Base-by-base conservation (phyloP, 2,888 invertebrate genomes). In the Podabrus alpinus region DNA sequence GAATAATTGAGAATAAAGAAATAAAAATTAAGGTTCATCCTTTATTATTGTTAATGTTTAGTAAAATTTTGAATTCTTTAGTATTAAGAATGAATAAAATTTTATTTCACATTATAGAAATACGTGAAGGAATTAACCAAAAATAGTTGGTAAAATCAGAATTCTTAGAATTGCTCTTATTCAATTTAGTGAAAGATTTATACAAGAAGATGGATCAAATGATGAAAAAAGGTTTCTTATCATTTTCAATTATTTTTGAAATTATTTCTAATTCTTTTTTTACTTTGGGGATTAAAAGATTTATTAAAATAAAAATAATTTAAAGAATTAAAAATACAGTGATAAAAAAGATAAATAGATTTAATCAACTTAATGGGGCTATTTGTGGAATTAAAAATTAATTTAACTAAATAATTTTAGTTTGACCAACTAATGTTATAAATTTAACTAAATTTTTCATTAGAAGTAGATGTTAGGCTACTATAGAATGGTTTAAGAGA, bases 321-420 rank as follows among this genome's bases (percentile, higher is more conserved):
- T 86, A 89, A 82, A 80, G 88, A 86, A 85, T 88, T 89, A 86
- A 90, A 88, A 82, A 89, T 80, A 87, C 86, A 69, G 84, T 66
- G 73, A 81, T 82, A 83, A 88, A 88, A 70, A 86, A 78, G 78
- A 88, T 74, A 83, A 86, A 87, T 84, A 89, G 81, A 29, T 78
- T 79, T 81, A 88, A 80, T 89, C 90, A 90, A 79, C 88, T 89
- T 86, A 92, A 87, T 7, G 92, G 92, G 59, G 90, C 89, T 91
- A 92, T 92, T 90, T 92, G 92, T 72, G 92, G 92, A 0, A 92
- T 92, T 86, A 90, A 92, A 90, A 90, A 90, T 90, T 91, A 91
- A 89, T 89, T 75, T 80, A 71, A 83, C 89, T 13, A 89, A 90
- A 59, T 90, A 88, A 91, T 90, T 91, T 91, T 89, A 91, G 89